These are phyloP conservation scores for Heliothis virescens DNA, from an alignment of 1,140 invertebrate species.

Conservation along the genomic window DNA sequence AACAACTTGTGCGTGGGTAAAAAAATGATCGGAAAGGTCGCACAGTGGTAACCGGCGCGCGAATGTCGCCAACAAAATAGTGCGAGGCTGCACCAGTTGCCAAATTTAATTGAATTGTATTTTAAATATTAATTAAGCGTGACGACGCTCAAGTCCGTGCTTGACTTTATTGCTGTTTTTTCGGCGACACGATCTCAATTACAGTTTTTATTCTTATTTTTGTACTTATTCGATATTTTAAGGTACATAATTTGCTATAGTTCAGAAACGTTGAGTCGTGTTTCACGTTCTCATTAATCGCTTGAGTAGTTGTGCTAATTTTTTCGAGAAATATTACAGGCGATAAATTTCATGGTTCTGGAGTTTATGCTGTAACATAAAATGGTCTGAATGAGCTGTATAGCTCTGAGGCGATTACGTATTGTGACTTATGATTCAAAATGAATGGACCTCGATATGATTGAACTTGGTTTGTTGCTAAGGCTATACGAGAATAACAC, in stretches of 20 bases:
- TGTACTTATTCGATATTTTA: slow-evolving; percentile 77
- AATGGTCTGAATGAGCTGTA: slow-evolving; percentile 53
- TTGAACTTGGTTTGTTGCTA: slow-evolving; percentile 46
- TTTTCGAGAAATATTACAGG: slow-evolving; percentile 77
- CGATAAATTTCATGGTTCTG: slow-evolving; percentile 75
- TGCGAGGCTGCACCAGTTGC: slow-evolving; percentile 60
- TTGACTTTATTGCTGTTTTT: slow-evolving; percentile 78
- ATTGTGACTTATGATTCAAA: slow-evolving; percentile 59
- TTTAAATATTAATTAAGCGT: slow-evolving; percentile 82
- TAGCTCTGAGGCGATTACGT: slow-evolving; percentile 55
- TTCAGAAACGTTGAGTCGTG: slow-evolving; percentile 71
- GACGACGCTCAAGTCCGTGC: slow-evolving; percentile 67
- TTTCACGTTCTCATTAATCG: slow-evolving; percentile 83
- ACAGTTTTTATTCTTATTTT: slow-evolving; percentile 67
- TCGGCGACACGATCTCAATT: slow-evolving; percentile 72
- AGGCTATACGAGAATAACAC: slow-evolving; percentile 21
- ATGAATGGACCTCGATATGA: slow-evolving; percentile 49
- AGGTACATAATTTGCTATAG: slow-evolving; percentile 77
- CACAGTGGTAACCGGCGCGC: slow-evolving; percentile 10
- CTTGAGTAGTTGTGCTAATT: slow-evolving; percentile 82
- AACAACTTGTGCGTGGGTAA: slow-evolving; percentile 55
- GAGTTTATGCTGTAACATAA: slow-evolving; percentile 73
- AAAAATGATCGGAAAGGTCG: slow-evolving; percentile 57
- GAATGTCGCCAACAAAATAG: slow-evolving; percentile 50
- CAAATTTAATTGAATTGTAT: slow-evolving; percentile 82